A percentile compares a stretch with the other conserved stretches of the same genome.
Conservation (phyloP, 2,113 vertebrate genomes). For the Gnathonemus longibarbis region DNA sequence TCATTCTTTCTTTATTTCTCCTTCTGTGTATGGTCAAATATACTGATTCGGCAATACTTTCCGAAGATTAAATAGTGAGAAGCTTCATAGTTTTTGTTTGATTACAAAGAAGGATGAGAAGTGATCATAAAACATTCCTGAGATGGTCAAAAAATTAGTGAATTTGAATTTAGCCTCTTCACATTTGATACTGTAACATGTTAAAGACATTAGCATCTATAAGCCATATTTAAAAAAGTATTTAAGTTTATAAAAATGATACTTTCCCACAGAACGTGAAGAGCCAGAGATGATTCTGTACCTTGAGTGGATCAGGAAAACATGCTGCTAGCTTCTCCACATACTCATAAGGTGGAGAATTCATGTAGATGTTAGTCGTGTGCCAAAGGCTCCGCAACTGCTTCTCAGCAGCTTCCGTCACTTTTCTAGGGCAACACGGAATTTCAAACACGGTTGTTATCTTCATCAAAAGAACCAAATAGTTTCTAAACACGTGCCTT, state of each 20-base stretch:
- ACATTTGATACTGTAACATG: background rate
- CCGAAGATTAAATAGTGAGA: background rate
- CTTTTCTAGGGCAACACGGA: slow-evolving; percentile 59
- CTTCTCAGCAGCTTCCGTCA: slow-evolving; percentile 65
- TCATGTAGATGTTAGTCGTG: slow-evolving; percentile 70
- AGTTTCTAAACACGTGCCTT: background rate
- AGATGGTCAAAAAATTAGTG: background rate
- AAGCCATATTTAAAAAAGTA: background rate
- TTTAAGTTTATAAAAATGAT: background rate
- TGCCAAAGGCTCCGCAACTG: slow-evolving; percentile 82
- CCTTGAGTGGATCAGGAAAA: slow-evolving; percentile 87
- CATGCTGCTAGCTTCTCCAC: slow-evolving; percentile 72
- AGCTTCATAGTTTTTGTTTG: background rate
- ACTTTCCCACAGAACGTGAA: background rate
- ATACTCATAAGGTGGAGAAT: slow-evolving; percentile 74
- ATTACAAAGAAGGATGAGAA: background rate
- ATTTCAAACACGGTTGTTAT: background rate
- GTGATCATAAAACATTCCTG: background rate
- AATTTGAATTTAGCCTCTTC: background rate
- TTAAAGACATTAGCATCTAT: background rate
- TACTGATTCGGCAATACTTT: background rate
- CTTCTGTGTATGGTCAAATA: background rate
- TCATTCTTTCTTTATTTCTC: too few relatives aligned
- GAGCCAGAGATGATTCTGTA: slow-evolving; percentile 35
- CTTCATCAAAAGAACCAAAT: background rate